Evolutionary conservation across 1,140 invertebrate genomes (phyloP).

Genomic region (Drosophila asahinai): DNA sequence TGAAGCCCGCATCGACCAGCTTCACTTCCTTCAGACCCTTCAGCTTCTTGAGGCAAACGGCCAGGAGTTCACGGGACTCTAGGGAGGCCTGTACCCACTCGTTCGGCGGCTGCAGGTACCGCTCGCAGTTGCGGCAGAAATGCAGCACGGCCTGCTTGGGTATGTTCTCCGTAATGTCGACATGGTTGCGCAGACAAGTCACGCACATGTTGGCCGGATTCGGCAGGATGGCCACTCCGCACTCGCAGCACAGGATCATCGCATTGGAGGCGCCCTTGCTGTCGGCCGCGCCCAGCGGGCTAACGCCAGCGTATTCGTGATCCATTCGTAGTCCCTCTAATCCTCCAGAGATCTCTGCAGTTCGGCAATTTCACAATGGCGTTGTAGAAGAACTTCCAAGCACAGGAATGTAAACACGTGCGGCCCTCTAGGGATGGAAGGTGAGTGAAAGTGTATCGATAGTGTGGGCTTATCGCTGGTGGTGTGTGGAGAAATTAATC

Average conservation of each 20-base stretch:
- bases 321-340: conserved; percentile 43
- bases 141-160: conserved; percentile 96
- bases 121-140: conserved; percentile 96
- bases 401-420: conserved; percentile 64
- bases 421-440: conserved; percentile 15
- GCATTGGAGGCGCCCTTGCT: conserved; percentile 21
- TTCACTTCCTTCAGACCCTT: conserved; percentile 96
- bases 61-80: conserved; percentile 96
- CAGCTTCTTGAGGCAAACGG: conserved; percentile 96
- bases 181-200: conserved; percentile 93
- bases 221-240: conserved; percentile 93
- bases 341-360: background rate
- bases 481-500: background rate
- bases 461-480: background rate
- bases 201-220: conserved; percentile 99
- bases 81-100: conserved; percentile 95
- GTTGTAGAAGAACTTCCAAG: conserved; percentile 23
- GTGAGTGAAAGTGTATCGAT: conserved; percentile 11
- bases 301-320: conserved; percentile 48
- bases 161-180: conserved; percentile 98
- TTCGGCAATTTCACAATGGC: conserved; percentile 27
- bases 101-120: conserved; percentile 96
- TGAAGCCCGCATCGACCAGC: conserved; percentile 97
- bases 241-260: conserved; percentile 90
- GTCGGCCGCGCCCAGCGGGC: conserved; percentile 40